Conservation (phyloP, 2,113 vertebrate species). For the Morone chrysops region DNA sequence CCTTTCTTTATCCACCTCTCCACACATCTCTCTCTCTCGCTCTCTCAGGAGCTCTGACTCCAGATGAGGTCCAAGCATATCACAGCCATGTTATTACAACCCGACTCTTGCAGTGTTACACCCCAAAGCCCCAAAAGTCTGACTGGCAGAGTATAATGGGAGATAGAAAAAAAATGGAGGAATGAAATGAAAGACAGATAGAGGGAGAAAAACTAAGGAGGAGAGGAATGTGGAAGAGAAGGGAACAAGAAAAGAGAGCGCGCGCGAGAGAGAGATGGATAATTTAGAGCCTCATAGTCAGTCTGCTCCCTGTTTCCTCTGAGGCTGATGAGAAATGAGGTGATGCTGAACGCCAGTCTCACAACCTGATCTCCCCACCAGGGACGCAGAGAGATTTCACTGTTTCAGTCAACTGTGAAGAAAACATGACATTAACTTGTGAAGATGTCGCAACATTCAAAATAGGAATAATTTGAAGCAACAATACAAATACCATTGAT, state of each 20-base stretch:
- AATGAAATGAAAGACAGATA: constrained; percentile 53
- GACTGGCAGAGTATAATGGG: constrained; percentile 62
- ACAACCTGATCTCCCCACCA: constrained; percentile 49
- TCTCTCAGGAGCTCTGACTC: constrained; percentile 59
- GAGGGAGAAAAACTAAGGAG: constrained; percentile 24
- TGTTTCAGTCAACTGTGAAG: constrained; percentile 30
- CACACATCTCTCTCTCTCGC: constrained; percentile 47
- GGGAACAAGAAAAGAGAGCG: background rate
- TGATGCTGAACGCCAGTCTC: constrained; percentile 63
- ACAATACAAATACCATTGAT: constrained; percentile 3
- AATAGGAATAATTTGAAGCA: constrained; percentile 9
- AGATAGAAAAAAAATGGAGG: constrained; percentile 38
- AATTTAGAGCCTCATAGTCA: constrained; percentile 54
- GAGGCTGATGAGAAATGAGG: constrained; percentile 70
- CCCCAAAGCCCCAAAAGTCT: constrained; percentile 66
- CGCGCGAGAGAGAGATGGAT: constrained; percentile 24
- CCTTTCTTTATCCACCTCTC: constrained; percentile 64
- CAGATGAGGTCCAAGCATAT: constrained; percentile 79
- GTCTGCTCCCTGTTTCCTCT: constrained; percentile 59
- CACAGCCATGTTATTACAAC: constrained; percentile 76
- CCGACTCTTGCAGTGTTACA: constrained; percentile 55
- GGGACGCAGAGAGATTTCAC: constrained; percentile 50
- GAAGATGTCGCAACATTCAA: constrained; percentile 7
- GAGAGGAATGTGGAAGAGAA: constrained; percentile 43
- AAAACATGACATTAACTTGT: constrained; percentile 14